Evolutionary conservation across 2,888 invertebrate species (phyloP).

Genomic region (Bembecia ichneumoniformis): DNA sequence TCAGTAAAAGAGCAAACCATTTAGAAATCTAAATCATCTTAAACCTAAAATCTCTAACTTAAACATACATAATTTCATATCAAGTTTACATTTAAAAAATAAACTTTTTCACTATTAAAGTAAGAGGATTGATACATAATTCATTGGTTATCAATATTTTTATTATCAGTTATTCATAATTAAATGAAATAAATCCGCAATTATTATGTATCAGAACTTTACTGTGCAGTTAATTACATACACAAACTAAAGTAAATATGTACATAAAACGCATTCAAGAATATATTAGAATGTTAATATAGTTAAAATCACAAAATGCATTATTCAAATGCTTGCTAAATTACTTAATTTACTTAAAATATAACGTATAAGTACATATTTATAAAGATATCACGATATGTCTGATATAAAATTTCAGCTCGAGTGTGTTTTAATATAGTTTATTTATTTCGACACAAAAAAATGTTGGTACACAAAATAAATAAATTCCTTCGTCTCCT

Average conservation of each 20-base stretch:
- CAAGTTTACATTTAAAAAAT: conserved; percentile 65
- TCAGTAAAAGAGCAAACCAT: conserved; percentile 34
- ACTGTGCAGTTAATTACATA: conserved; percentile 24
- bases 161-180: too few relatives aligned
- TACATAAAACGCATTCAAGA: conserved; percentile 39
- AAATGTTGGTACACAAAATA: conserved; percentile 6
- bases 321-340: conserved; percentile 13
- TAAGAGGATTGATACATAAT: conserved; percentile 54
- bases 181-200: conserved; percentile 16
- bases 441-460: neutral
- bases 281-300: conserved; percentile 63
- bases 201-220: conserved; percentile 52
- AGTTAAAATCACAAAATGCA: conserved; percentile 69
- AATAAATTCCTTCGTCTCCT: conserved; percentile 31
- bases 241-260: conserved; percentile 25
- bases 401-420: conserved; percentile 51
- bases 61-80: conserved; percentile 31
- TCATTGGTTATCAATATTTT: conserved; percentile 24
- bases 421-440: neutral
- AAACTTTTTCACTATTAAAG: conserved; percentile 17
- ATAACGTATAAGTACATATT: conserved; percentile 25
- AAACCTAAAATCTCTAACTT: conserved; percentile 41
- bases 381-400: conserved; percentile 43
- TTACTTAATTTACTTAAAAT: neutral
- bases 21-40: conserved; percentile 32